Percentiles rank a stretch among this genome's conserved stretches.
Evolutionary conservation across 2,797 vertebrate species (phyloP).

Genomic region (Bucorvus abyssinicus): DNA sequence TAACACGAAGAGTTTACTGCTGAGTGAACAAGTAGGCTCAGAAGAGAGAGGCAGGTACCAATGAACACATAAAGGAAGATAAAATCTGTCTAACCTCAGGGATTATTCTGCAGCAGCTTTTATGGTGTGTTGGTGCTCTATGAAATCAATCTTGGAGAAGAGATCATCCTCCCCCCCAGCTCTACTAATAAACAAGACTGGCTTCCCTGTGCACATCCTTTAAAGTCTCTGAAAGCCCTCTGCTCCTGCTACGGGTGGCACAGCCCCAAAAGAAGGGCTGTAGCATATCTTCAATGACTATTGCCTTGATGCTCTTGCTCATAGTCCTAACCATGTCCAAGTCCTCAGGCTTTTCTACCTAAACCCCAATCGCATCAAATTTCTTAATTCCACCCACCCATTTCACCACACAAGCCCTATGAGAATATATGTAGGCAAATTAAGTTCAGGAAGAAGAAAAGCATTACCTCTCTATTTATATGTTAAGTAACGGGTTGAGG

Average conservation of each 20-base stretch:
- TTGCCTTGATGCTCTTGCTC: rapidly evolving
- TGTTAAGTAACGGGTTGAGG: neutral
- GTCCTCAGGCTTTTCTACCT: neutral
- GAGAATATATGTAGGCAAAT: neutral
- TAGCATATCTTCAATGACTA: neutral
- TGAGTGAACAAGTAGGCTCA: neutral
- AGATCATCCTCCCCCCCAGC: neutral
- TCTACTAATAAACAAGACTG: no score
- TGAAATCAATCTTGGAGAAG: neutral
- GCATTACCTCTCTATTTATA: neutral
- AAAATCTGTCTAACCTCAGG: neutral
- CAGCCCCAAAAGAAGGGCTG: neutral
- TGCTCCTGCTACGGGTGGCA: neutral
- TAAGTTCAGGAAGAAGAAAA: neutral
- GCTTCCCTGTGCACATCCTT: neutral
- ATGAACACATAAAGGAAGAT: neutral
- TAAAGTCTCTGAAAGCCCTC: neutral
- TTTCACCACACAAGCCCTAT: neutral
- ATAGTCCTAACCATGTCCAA: neutral
- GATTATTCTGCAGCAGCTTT: neutral
- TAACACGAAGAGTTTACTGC: neutral
- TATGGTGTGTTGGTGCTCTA: neutral
- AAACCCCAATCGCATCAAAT: neutral
- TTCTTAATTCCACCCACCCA: neutral
- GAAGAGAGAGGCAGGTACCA: neutral